Conservation (phyloP, 2,888 invertebrate genomes). For the Dynastes tityus region DNA sequence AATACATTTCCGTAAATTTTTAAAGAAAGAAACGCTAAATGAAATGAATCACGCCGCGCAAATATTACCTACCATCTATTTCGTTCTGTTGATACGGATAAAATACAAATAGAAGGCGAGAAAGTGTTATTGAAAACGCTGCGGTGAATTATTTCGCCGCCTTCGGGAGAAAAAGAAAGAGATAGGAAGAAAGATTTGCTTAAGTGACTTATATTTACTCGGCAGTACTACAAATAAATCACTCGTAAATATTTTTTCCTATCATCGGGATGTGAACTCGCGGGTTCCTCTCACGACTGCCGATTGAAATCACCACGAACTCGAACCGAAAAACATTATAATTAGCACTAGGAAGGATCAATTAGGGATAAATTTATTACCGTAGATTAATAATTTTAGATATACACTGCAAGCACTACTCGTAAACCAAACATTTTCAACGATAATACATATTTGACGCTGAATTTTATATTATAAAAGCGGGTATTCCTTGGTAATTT, state of each 20-base stretch:
- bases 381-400: constrained; percentile 54
- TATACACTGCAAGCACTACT: constrained; percentile 51
- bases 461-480: background rate
- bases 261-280: constrained; percentile 17
- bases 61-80: constrained; percentile 28
- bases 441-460: constrained; percentile 1
- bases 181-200: constrained; percentile 30
- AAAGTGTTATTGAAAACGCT: constrained; percentile 36
- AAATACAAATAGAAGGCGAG: constrained; percentile 24
- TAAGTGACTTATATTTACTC: constrained; percentile 35
- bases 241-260: constrained; percentile 8
- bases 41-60: constrained; percentile 21
- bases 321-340: constrained; percentile 57
- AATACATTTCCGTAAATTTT: constrained; percentile 32
- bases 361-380: constrained; percentile 57
- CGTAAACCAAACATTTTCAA: constrained; percentile 18
- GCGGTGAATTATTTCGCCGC: constrained; percentile 11
- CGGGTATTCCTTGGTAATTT: too few species aligned
- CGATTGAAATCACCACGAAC: constrained; percentile 60
- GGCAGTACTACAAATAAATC: constrained; percentile 41
- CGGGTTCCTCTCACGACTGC: constrained; percentile 58
- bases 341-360: constrained; percentile 60
- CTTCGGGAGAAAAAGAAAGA: constrained; percentile 19
- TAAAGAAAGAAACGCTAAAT: constrained; percentile 19
- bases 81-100: background rate